Base-by-base conservation (phyloP, 2,797 vertebrate genomes). In the Lophura swinhoii region DNA sequence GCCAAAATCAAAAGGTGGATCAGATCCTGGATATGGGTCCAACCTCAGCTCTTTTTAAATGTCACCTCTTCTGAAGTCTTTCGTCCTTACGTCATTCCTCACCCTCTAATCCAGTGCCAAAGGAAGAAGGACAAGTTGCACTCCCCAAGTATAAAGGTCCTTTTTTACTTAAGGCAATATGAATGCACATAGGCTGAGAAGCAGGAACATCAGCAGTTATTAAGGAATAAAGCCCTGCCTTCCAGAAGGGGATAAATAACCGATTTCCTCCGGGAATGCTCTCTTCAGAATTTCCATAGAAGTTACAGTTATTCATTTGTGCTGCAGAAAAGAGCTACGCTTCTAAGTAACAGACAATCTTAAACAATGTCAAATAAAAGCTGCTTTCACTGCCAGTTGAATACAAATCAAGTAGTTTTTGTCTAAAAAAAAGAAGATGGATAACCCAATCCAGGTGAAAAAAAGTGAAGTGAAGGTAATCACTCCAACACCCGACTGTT, bases 221-320 rank as follows among this genome's bases (percentile, higher is more conserved):
- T 82, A 28, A 92, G 69, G 95, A 92, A 59, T 29, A 14, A 88
- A 46, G 4, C 14, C 46, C 10, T 75, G 56, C 77, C 37, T 88
- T 90, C 74, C 68, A 82, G 74, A 79, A 84, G 55, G 14, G 23
- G 44, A 53, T 76, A 66, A 90, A 67, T 71, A 76, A 88, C 46
- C 10, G 2, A 75, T 94, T 94, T 93, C 62, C 71, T 95, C n/a
- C 35, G 33, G 68, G 33, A 31, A 31, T 31, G 24, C 12, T 71
- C 58, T 74, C 93, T 88, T 94, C 85, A 95, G 71, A 95, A 74
- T 88, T 91, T 82, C 75, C 49, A 78, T 68, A 66, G 68, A 72
- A 85, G 49, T 82, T 56, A 58, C 76, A 72, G 8, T 87, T 92
- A 71, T 66, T 90, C 62, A 59, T 76, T 95, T 79, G 23, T 74